Conservation (phyloP, 1,140 invertebrate genomes). For the Triops longicaudatus region DNA sequence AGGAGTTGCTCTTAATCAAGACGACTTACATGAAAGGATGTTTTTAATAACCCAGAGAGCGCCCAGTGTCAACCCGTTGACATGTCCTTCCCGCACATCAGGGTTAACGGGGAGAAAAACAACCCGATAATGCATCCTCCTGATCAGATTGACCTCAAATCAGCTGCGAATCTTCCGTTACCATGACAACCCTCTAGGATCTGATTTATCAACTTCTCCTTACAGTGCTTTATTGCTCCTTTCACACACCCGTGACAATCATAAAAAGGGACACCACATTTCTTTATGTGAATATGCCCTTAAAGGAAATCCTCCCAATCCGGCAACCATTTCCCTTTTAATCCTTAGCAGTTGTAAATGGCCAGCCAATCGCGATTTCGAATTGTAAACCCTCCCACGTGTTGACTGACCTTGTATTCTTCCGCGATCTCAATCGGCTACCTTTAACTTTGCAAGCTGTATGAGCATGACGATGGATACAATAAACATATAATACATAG, state of each 20-base stretch:
- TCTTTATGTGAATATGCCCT: no score
- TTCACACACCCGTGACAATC: neutral
- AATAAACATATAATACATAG: no score
- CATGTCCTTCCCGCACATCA: neutral
- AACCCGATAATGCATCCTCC: neutral
- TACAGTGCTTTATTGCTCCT: neutral
- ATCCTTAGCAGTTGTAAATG: no score
- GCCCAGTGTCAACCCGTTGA: neutral
- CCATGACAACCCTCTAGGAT: neutral
- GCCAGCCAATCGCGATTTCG: no score
- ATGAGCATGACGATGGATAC: no score
- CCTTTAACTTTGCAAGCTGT: no score
- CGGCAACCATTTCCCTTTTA: no score
- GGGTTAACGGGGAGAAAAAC: neutral
- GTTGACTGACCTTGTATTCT: no score
- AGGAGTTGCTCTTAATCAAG: constrained; percentile 11
- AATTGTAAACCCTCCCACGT: no score
- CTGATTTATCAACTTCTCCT: neutral
- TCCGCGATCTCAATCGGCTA: no score
- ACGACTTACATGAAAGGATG: neutral
- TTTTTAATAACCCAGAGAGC: neutral
- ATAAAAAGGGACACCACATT: no score
- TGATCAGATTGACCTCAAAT: constrained; percentile 12
- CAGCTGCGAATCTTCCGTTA: neutral
- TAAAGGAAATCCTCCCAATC: no score